phyloP scores from a whole-genome alignment of 1,140 invertebrate species.

The Nasonia giraulti region DNA sequence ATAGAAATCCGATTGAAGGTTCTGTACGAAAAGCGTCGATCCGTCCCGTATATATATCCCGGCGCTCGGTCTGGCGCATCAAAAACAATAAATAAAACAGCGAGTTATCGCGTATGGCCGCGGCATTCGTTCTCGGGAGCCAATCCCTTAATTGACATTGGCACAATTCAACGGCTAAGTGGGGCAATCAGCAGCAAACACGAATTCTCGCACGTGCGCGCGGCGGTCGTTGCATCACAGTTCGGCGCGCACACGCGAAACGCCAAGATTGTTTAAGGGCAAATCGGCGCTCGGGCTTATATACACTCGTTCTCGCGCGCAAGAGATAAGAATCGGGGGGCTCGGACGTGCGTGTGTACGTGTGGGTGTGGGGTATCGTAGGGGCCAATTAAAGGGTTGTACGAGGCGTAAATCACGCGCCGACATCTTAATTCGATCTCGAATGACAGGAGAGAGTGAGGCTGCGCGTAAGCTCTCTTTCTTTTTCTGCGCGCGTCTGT shows the following conservation, averaged over 20 bases:
- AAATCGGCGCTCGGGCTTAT: neutral
- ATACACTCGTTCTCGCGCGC: neutral
- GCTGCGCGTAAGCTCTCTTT: neutral
- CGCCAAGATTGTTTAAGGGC: neutral
- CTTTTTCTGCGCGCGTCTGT: neutral
- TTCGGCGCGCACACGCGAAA: neutral
- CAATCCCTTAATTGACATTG: slow-evolving; percentile 18
- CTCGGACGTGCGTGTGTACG: neutral
- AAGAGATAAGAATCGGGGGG: slow-evolving; percentile 1
- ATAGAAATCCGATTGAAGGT: too few species aligned
- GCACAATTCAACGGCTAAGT: neutral
- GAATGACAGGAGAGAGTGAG: neutral
- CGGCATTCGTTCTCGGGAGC: too few species aligned
- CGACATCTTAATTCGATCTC: slow-evolving; percentile 47
- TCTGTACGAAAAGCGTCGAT: too few species aligned
- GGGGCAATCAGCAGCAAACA: neutral
- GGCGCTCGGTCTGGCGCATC: too few species aligned
- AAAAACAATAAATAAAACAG: neutral
- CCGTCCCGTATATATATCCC: too few species aligned
- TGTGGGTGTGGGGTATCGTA: neutral
- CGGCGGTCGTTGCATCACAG: neutral
- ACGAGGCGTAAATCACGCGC: slow-evolving; percentile 34
- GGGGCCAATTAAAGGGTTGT: slow-evolving; percentile 38
- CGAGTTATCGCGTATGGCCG: neutral
- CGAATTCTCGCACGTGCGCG: neutral